Conservation (phyloP, 2,113 vertebrate species). For the Megatriorchis doriae region DNA sequence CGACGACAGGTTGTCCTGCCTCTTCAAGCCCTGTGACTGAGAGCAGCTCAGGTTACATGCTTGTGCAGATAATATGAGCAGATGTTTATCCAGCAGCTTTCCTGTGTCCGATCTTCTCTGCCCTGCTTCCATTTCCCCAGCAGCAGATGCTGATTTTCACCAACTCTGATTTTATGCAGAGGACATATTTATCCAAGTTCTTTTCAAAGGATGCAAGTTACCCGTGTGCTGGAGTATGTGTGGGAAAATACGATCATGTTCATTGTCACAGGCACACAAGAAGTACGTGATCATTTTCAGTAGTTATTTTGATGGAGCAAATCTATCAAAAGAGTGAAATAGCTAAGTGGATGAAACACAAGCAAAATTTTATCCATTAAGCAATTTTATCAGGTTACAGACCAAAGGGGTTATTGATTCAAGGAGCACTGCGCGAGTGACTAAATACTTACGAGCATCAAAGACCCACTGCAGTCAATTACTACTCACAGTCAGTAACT, state of each 20-base stretch:
- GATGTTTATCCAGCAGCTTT: neutral
- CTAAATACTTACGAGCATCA: slow-evolving; percentile 7
- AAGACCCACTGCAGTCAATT: neutral
- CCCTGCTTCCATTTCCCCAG: neutral
- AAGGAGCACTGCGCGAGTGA: neutral
- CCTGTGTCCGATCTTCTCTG: neutral
- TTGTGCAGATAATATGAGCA: fast-evolving
- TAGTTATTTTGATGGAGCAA: neutral
- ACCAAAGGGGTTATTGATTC: slow-evolving; percentile 14
- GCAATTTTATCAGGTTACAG: slow-evolving; percentile 14
- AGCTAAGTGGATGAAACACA: slow-evolving; percentile 5
- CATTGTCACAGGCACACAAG: neutral
- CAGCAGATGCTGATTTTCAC: neutral
- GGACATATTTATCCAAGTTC: neutral
- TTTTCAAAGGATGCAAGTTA: neutral
- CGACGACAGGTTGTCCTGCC: neutral
- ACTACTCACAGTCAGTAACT: neutral
- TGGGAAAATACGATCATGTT: neutral
- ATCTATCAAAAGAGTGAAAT: neutral
- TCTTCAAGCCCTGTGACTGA: neutral
- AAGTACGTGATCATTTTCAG: neutral
- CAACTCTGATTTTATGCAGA: neutral
- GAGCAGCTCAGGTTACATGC: fast-evolving
- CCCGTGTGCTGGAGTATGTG: fast-evolving
- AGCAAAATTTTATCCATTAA: neutral